Evolutionary conservation across 1,140 invertebrate genomes (phyloP).

Genomic region (Apolygus lucorum): DNA sequence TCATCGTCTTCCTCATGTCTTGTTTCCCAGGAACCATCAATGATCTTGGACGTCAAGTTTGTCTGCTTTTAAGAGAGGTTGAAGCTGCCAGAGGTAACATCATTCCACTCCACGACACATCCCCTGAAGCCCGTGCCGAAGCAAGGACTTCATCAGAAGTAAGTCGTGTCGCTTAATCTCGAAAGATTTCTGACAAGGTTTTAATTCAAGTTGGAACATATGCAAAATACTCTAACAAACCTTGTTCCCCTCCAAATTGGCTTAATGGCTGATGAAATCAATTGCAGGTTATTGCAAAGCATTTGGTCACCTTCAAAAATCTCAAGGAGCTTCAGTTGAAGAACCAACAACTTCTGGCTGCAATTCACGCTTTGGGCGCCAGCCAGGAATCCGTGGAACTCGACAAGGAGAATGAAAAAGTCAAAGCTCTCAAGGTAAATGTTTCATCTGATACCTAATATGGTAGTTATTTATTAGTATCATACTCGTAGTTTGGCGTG

Average conservation of each 20-base stretch:
- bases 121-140: constrained; percentile 20
- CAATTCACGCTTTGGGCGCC: constrained; percentile 72
- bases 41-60: constrained; percentile 52
- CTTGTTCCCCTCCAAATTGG: no score
- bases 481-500: not conserved
- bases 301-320: constrained; percentile 78
- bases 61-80: constrained; percentile 74
- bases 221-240: no score
- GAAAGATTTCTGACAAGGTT: no score
- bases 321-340: constrained; percentile 79
- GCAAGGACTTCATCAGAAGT: constrained; percentile 31
- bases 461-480: not conserved
- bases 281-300: constrained; percentile 68
- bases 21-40: constrained; percentile 48
- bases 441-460: no score
- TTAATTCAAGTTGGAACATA: no score
- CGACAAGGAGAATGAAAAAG: constrained; percentile 27
- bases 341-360: constrained; percentile 70
- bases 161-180: no score
- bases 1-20: no score
- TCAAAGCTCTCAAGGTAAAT: constrained; percentile 25
- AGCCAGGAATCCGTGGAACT: constrained; percentile 57
- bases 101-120: constrained; percentile 26
- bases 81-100: constrained; percentile 62
- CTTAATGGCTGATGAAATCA: no score